Base-by-base conservation (phyloP, 2,113 vertebrate genomes). In the Erythrocercus mccallii region DNA sequence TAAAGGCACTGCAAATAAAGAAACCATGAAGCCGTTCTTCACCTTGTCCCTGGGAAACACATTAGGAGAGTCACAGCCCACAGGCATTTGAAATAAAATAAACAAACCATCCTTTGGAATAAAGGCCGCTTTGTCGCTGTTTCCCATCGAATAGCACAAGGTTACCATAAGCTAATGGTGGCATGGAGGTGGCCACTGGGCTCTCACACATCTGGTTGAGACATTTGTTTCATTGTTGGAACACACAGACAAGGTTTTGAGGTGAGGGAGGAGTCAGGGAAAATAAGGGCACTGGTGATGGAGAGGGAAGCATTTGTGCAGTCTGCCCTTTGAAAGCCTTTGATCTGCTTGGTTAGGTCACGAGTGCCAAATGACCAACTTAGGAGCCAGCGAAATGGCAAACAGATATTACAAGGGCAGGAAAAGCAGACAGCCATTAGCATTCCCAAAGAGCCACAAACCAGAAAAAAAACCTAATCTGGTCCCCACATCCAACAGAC, bases 391-490 rank as follows among this genome's bases (percentile, higher is more conserved):
- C 73, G 84, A 89, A 96, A 94, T 57, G 86, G 94, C 96, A 97
- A 97, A 96, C 95, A 97, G 96, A 96, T 95, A 96, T 94, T 97
- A 74, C 68, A 92, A 81, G 89, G 91, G 92, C 91, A 95, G 94
- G 92, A 96, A 97, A 97, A 97, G 94, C 89, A 97, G 96, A 87
- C 94, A 93, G 70, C 71, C 92, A 97, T 95, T 94, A 97, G 93
- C 92, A 94, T 96, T 97, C 96, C 92, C 92, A 69, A 85, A 89
- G 89, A 96, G 93, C 95, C 97, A 95, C 95, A 97, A 96, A 96
- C 94, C 94, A 96, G 80, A 66, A 87, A 74, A 58, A 82, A 57
- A 24, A 54, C 17, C 51, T 53, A 88, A 90, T 69, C 94, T 42
- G 7, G 61, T 86, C 86, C 79, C 93, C 96, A 97, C 95, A 97